Base-by-base conservation (phyloP, 2,797 vertebrate genomes). In the Pseudochirops cupreus region DNA sequence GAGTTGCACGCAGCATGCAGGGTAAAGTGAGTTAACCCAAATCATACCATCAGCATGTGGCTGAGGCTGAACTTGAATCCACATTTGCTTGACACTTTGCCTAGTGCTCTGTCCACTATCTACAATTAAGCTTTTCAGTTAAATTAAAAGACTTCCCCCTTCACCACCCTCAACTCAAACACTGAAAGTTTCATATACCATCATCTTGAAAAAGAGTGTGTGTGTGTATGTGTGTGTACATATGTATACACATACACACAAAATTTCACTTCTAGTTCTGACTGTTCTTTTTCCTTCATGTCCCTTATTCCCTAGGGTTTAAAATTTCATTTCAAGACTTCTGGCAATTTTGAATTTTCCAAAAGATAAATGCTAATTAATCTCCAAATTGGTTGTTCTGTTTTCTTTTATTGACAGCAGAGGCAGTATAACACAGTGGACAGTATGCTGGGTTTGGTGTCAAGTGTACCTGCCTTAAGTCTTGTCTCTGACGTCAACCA, bases 121-220 rank as follows among this genome's bases (percentile, higher is more conserved):
- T 21, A 18, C 62, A n/a, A 7, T 95, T 93, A 93, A 62, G 95
- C n/a, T 26, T 90, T 93, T 54, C 91, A 94, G 90, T 24, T 97
- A 94, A 93, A 93, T 92, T 95, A 56, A 93, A 87, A 93, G 16
- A 18, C 89, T 95, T 96, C 33, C 33, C 16, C 18, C 18, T 94
- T 95, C 59, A 96, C 93, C 31, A 94, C 95, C 89, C n/a, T 58
- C 39, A 92, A 31, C 1, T 96, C 9, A 92, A 92, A 91, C 95
- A 10, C 33, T 53, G 94, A 94, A 92, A 92, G 7, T 1, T 92
- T 57, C 93, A 39, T 92, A 90, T 33, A 91, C 74, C 93, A 89
- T 91, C 9, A 9, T 91, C 92, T 93, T 56, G 82, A 94, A 26
- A 10, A 92, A 94, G 33, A 67, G 21, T 11, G 10, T 29, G 0